Conservation (phyloP, 2,888 invertebrate genomes). For the Cantharis rustica region DNA sequence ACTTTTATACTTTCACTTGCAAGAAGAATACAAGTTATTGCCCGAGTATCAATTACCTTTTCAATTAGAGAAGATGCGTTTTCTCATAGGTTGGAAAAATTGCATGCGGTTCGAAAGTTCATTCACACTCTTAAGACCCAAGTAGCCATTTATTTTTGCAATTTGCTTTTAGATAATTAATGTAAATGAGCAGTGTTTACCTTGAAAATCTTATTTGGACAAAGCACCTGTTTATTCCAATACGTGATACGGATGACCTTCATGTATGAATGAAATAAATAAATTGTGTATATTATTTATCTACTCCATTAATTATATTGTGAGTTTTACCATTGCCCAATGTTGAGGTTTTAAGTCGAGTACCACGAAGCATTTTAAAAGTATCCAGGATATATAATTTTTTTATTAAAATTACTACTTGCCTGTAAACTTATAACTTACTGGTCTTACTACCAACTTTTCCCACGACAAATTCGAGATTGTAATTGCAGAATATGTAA, state of each 20-base stretch:
- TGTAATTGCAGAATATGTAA: slow-evolving; percentile 9
- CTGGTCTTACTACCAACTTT: background rate
- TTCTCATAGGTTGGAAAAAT: background rate
- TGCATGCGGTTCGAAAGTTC: background rate
- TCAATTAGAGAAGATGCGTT: background rate
- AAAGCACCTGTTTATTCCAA: slow-evolving; percentile 11
- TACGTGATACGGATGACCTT: slow-evolving; percentile 1
- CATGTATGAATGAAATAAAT: background rate
- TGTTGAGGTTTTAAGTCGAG: background rate
- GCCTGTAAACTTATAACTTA: background rate
- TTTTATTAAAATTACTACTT: background rate
- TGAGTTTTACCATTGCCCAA: background rate
- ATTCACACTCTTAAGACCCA: background rate
- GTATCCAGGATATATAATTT: background rate
- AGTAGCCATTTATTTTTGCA: background rate
- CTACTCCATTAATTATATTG: background rate
- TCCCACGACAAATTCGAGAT: slow-evolving; percentile 15
- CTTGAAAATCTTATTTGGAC: slow-evolving; percentile 8
- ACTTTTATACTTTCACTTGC: background rate
- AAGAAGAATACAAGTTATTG: background rate
- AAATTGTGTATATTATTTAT: background rate
- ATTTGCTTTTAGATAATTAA: background rate
- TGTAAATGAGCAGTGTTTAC: background rate
- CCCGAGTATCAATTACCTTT: background rate
- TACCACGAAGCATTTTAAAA: background rate